These are phyloP conservation scores for Romanogobio albipinnatus DNA, from an alignment of 2,113 vertebrate species.

Conservation along the genomic window DNA sequence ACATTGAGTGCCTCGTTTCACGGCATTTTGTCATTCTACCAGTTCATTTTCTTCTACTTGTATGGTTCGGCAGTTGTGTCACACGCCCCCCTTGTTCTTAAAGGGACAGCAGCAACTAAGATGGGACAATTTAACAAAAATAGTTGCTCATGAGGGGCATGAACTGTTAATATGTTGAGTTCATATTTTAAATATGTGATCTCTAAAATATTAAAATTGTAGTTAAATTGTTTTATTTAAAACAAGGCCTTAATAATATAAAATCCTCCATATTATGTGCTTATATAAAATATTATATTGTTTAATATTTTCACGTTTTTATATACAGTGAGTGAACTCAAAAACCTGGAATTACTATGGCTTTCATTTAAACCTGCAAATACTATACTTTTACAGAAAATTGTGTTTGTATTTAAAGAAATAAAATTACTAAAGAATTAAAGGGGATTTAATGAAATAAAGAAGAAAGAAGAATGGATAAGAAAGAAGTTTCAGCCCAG, in stretches of 20 bases:
- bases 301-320: too few relatives aligned
- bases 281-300: not conserved
- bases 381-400: not conserved
- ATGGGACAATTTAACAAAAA: not conserved
- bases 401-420: too few relatives aligned
- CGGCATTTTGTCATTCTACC: not conserved
- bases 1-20: too few relatives aligned
- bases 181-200: too few relatives aligned
- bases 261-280: not conserved
- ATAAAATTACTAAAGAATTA: too few relatives aligned
- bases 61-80: not conserved
- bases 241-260: not conserved
- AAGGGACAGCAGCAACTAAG: slow-evolving; percentile 62
- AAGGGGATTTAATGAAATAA: too few relatives aligned
- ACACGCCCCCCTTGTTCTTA: slow-evolving; percentile 69
- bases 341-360: too few relatives aligned
- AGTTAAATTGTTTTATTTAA: not conserved
- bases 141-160: not conserved
- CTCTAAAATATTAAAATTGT: too few relatives aligned
- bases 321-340: too few relatives aligned
- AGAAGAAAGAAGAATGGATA: too few relatives aligned
- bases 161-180: not conserved
- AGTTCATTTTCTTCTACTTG: not conserved
- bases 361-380: too few relatives aligned
- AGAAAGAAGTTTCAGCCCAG: too few relatives aligned